Conservation (phyloP, 2,113 vertebrate genomes). For the Dolichotis patagonum region DNA sequence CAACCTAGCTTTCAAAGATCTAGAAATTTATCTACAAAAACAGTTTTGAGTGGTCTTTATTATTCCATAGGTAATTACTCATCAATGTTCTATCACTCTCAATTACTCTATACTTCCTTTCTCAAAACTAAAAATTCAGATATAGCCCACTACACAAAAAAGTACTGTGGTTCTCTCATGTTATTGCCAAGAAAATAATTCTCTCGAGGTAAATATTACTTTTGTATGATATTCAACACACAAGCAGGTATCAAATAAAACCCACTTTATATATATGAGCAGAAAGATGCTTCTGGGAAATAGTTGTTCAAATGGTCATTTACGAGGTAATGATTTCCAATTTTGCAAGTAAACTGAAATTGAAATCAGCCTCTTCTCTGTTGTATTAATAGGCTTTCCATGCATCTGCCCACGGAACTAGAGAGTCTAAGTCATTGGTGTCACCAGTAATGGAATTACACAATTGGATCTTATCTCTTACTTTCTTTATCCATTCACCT, state of each 20-base stretch:
- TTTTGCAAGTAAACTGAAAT: background rate
- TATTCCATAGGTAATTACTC: background rate
- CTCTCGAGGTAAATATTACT: background rate
- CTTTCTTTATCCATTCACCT: background rate
- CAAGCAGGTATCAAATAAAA: background rate
- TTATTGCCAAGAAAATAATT: background rate
- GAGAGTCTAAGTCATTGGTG: background rate
- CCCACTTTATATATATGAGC: background rate
- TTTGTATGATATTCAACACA: background rate
- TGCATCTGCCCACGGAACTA: background rate
- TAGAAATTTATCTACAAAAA: conserved; percentile 45
- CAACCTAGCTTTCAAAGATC: background rate
- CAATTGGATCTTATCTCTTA: background rate
- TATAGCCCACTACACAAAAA: background rate
- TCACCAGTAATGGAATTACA: background rate
- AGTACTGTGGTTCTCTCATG: background rate
- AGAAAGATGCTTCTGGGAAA: background rate
- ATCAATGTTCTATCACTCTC: background rate
- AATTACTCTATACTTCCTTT: background rate
- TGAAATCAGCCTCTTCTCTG: background rate
- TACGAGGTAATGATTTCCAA: background rate
- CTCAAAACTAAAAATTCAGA: background rate
- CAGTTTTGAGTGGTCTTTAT: background rate
- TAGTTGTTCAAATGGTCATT: background rate
- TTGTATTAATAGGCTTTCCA: background rate